Percentiles rank a stretch among this genome's conserved stretches.
Evolutionary conservation across 2,888 invertebrate species (phyloP).

Genomic region (Polydrusus tereticollis): DNA sequence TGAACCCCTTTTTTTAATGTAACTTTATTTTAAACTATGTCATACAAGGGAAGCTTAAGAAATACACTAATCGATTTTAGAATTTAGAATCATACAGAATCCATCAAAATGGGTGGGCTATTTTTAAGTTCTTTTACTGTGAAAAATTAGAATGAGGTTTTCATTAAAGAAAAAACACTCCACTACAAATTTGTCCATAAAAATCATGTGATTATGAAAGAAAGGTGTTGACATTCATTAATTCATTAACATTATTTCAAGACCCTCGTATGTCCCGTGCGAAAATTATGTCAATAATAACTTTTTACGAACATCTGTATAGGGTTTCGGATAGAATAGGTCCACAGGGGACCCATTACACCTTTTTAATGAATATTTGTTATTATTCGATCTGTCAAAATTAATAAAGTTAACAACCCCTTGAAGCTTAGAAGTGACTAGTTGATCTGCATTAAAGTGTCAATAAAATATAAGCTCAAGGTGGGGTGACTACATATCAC

Average conservation of each 20-base stretch:
- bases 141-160: too few relatives aligned
- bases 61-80: neutral
- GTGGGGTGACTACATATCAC: neutral
- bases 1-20: conserved; percentile 24
- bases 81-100: too few relatives aligned
- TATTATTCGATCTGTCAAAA: conserved; percentile 44
- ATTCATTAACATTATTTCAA: neutral
- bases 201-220: too few relatives aligned
- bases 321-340: conserved; percentile 7
- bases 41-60: conserved; percentile 2
- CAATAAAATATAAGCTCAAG: neutral
- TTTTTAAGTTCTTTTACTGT: neutral
- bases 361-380: conserved; percentile 35
- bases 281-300: conserved; percentile 29
- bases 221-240: too few relatives aligned
- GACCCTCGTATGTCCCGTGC: conserved; percentile 4
- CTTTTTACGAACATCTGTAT: conserved; percentile 35
- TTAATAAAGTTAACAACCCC: conserved; percentile 27
- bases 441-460: neutral
- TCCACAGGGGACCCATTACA: conserved; percentile 18
- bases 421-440: neutral
- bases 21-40: conserved; percentile 6
- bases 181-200: too few relatives aligned
- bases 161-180: too few relatives aligned
- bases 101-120: too few relatives aligned